Percentiles rank a stretch among this genome's conserved stretches.
Evolutionary conservation across 2,113 vertebrate species (phyloP).

Genomic region (Xiphophorus couchianus): DNA sequence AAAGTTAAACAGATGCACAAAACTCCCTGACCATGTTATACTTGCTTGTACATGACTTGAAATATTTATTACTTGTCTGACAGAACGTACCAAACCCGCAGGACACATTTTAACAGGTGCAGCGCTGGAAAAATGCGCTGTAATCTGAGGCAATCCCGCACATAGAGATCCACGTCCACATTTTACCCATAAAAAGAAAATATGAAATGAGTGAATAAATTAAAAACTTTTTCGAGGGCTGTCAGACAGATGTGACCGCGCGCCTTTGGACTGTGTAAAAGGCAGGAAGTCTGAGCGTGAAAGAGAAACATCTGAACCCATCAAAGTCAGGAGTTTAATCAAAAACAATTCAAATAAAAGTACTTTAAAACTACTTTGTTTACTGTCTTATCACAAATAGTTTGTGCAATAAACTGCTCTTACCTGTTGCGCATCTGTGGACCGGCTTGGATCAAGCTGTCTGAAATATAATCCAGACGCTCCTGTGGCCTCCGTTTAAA

Average conservation of each 20-base stretch:
- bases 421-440: slow-evolving; percentile 76
- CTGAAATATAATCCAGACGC: slow-evolving; percentile 63
- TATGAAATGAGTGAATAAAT: neutral
- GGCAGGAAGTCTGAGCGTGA: slow-evolving; percentile 23
- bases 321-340: neutral
- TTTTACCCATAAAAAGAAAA: too few species aligned
- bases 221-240: neutral
- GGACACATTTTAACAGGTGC: slow-evolving; percentile 78
- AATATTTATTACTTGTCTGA: neutral
- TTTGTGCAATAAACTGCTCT: neutral
- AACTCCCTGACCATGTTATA: neutral
- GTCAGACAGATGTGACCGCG: slow-evolving; percentile 13
- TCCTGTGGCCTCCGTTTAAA: slow-evolving; percentile 22
- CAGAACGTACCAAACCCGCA: slow-evolving; percentile 52
- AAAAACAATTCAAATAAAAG: neutral
- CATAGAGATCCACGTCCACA: neutral
- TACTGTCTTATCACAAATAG: neutral
- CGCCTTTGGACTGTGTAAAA: slow-evolving; percentile 29
- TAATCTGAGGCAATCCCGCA: slow-evolving; percentile 45
- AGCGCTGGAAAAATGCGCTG: neutral
- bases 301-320: neutral
- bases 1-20: neutral
- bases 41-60: neutral
- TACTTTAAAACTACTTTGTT: neutral
- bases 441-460: slow-evolving; percentile 29